Percentiles rank a stretch among this genome's conserved stretches.
Evolutionary conservation across 2,888 invertebrate species (phyloP).

Genomic region (Lagria hirta): DNA sequence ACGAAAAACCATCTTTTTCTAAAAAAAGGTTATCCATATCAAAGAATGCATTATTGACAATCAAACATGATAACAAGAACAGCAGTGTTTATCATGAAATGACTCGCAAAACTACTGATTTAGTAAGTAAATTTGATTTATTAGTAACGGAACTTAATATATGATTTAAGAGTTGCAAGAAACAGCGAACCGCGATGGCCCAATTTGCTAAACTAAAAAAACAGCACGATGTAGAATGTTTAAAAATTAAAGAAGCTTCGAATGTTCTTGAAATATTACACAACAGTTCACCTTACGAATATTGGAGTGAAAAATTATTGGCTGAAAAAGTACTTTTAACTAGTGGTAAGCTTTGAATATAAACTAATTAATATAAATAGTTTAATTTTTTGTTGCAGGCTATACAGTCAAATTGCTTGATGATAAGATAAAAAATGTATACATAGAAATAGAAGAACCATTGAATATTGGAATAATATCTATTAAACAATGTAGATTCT

Average conservation of each 20-base stretch:
- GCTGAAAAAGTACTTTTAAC: constrained; percentile 45
- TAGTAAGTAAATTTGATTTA: neutral
- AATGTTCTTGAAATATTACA: constrained; percentile 40
- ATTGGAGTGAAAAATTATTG: constrained; percentile 36
- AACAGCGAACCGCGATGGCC: constrained; percentile 22
- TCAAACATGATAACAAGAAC: neutral
- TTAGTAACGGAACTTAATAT: neutral
- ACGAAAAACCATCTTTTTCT: constrained; percentile 27
- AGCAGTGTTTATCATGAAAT: neutral
- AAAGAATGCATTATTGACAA: neutral
- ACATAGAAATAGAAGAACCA: no score
- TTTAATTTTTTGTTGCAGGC: no score
- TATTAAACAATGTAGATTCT: no score
- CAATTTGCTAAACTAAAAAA: constrained; percentile 26
- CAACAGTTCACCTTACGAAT: constrained; percentile 24
- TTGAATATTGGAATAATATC: no score
- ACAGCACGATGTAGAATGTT: constrained; percentile 40
- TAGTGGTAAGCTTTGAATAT: constrained; percentile 44
- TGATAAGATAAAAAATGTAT: no score
- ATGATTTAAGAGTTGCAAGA: constrained; percentile 3
- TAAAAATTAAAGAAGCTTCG: constrained; percentile 43
- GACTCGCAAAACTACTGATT: neutral
- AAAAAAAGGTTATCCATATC: neutral
- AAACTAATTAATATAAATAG: no score
- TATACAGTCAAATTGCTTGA: no score